Evolutionary conservation across 2,888 invertebrate genomes (phyloP).

Genomic region (Boloria selene): DNA sequence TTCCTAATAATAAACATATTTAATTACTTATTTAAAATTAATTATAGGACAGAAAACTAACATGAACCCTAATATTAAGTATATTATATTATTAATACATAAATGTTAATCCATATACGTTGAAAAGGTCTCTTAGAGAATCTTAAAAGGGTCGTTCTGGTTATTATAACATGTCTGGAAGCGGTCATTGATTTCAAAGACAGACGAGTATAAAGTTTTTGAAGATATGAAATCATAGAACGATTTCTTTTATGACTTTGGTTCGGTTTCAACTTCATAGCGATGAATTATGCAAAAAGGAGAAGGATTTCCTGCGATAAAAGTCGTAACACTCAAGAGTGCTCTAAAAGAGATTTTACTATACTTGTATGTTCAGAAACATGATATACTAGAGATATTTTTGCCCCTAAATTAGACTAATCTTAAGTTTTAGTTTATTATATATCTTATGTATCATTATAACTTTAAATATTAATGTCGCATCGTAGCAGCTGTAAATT

Average conservation of each 20-base stretch:
- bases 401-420: constrained; percentile 14
- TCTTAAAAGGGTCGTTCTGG: constrained; percentile 28
- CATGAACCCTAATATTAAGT: too few relatives aligned
- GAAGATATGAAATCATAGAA: constrained; percentile 81
- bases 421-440: neutral
- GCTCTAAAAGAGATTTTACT: constrained; percentile 71
- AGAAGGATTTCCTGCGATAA: constrained; percentile 80
- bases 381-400: constrained; percentile 22
- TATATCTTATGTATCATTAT: too few relatives aligned
- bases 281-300: constrained; percentile 81
- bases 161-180: constrained; percentile 54
- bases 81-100: too few relatives aligned
- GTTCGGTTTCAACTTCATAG: constrained; percentile 82
- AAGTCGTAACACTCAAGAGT: constrained; percentile 78
- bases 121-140: neutral
- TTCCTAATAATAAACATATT: too few relatives aligned
- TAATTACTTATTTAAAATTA: too few relatives aligned
- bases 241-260: constrained; percentile 81
- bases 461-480: too few relatives aligned
- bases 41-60: too few relatives aligned
- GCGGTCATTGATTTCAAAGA: constrained; percentile 69
- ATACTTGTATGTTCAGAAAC: constrained; percentile 27
- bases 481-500: too few relatives aligned
- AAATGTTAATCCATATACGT: neutral
- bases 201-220: constrained; percentile 75